Conservation (phyloP, 2,888 invertebrate species). For the Rhagonycha fulva region DNA sequence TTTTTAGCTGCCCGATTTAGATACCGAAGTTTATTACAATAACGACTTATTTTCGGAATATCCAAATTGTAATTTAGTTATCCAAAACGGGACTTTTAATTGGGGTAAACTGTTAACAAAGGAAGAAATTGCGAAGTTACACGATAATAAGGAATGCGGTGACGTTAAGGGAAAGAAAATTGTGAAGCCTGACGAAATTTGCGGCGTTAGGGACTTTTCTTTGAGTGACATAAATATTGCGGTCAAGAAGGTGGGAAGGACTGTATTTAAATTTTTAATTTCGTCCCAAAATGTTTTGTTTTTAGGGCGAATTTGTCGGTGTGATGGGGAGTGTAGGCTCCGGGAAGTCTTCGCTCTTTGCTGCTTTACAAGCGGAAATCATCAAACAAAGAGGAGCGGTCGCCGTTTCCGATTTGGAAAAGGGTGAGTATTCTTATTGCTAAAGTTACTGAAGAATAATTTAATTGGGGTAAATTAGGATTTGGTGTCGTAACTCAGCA, state of each 20-base stretch:
- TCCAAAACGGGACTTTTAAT: constrained; percentile 65
- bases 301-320: constrained; percentile 79
- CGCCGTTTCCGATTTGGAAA: constrained; percentile 68
- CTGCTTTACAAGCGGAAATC: constrained; percentile 86
- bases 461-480: constrained; percentile 56
- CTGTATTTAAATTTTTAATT: not conserved
- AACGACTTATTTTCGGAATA: constrained; percentile 54
- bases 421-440: constrained; percentile 55
- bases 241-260: constrained; percentile 44
- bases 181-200: not conserved
- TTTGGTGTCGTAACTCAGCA: constrained; percentile 88
- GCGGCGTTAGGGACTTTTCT: constrained; percentile 30
- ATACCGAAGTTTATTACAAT: constrained; percentile 67
- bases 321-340: constrained; percentile 88
- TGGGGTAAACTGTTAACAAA: constrained; percentile 59
- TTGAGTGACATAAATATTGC: constrained; percentile 50
- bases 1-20: constrained; percentile 65
- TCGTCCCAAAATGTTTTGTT: constrained; percentile 20
- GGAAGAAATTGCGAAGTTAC: constrained; percentile 46
- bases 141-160: constrained; percentile 19
- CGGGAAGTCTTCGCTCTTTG: constrained; percentile 87
- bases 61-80: constrained; percentile 59
- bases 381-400: constrained; percentile 70
- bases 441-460: not conserved
- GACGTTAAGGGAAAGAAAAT: not conserved